A percentile compares a stretch with the other conserved stretches of the same genome.
Conservation (phyloP, 2,888 invertebrate genomes). For the Caenorhabditis angaria region DNA sequence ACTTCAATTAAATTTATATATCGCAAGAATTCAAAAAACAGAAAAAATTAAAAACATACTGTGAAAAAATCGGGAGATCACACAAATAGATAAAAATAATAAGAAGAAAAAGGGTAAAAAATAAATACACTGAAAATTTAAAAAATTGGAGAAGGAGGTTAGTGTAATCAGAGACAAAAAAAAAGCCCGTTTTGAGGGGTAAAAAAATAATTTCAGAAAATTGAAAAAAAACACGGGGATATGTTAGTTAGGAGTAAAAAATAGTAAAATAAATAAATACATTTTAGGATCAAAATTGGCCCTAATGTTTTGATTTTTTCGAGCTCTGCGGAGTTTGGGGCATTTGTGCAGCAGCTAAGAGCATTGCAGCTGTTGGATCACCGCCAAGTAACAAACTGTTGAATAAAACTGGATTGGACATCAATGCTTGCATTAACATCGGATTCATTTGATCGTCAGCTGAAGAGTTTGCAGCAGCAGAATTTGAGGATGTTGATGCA, state of each 20-base stretch:
- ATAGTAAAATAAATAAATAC: not conserved
- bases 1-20: too few species aligned
- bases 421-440: constrained; percentile 25
- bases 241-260: not conserved
- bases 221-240: not conserved
- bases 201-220: too few species aligned
- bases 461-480: constrained; percentile 1
- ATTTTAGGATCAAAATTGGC: too few species aligned
- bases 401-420: constrained; percentile 28
- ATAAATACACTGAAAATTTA: not conserved
- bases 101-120: not conserved
- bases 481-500: not conserved
- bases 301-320: constrained; percentile 42
- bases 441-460: constrained; percentile 44
- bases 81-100: constrained; percentile 1
- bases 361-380: constrained; percentile 9
- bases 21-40: too few species aligned
- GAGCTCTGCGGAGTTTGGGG: constrained; percentile 14
- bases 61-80: too few species aligned
- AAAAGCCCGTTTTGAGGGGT: not conserved
- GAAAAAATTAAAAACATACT: too few species aligned
- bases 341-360: constrained; percentile 19
- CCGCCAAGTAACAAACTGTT: constrained; percentile 30
- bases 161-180: not conserved
- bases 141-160: not conserved